Evolutionary conservation across 2,113 vertebrate species (phyloP), one percentile per base, ranked within the genome.

Genomic region (Aldabrachelys gigantea): DNA sequence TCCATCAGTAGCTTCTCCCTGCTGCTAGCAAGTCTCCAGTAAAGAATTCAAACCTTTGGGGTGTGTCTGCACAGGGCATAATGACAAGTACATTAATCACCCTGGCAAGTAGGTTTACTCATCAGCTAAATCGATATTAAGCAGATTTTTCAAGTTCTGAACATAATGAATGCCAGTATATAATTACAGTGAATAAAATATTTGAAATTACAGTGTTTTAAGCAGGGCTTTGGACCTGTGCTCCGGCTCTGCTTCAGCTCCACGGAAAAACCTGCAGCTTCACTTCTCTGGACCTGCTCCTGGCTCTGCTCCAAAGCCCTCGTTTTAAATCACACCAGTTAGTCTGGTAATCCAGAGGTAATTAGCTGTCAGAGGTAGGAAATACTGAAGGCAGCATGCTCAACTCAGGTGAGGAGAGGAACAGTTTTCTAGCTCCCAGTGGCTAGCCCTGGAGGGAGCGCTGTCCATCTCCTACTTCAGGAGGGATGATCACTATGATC

Each of bases 341-440:
- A 52, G 38, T 3, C 2, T 0, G 0, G 17, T 7, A 65, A 53
- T 72, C 19, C 44, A 59, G 76, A 65, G 62, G 54, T 8, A 22
- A 0, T 0, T 38, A 75, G 44, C 12, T 53, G 62, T 0, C 0
- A 47, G 75, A 78, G 11, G 44, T 0, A 57, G 22, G 10, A 44
- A 52, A 29, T 38, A 44, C 6, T 78, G 41, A 21, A 78, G 75
- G 41, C 24, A 78, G 13, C 25, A 47, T 47, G 41, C 75, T 78
- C 75, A 47, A 16, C 44, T 44, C 75, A 78, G 75, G 12, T 44
- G 13, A 27, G 24, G 24, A 78, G 38, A 76, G 72, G 22, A 44
- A 76, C 72, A 44, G 11, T 47, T 47, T 78, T 78, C 65, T 78
- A 78, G 75, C 12, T 78, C 11, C 38, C 22, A 12, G 21, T 44